These are phyloP conservation scores for Heliothis virescens DNA, from an alignment of 1,140 invertebrate genomes.

Conservation along the genomic window DNA sequence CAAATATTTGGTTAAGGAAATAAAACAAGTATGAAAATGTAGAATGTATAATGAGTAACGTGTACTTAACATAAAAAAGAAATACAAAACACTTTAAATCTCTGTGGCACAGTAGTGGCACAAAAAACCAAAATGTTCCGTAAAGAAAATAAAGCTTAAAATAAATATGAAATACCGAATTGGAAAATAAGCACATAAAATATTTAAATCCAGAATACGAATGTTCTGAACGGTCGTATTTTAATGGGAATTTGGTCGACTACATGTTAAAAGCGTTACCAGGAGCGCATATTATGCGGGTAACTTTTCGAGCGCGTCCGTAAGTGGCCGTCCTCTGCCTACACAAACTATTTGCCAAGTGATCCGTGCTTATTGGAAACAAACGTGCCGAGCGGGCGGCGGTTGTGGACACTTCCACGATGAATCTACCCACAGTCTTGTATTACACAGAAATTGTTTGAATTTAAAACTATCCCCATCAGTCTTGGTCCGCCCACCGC, in stretches of 20 bases:
- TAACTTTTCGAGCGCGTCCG: slow-evolving; percentile 18
- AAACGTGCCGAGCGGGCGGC: slow-evolving; percentile 18
- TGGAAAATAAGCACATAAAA: no score
- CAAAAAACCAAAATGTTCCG: no score
- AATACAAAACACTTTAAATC: no score
- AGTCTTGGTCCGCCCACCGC: slow-evolving; percentile 22
- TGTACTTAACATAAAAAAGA: no score
- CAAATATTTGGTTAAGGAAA: no score
- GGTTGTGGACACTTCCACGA: slow-evolving; percentile 9
- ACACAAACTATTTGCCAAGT: slow-evolving; percentile 49
- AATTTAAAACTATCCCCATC: slow-evolving; percentile 37
- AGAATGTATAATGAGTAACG: no score
- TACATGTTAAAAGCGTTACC: not conserved
- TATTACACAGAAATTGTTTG: slow-evolving; percentile 21
- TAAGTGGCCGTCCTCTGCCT: slow-evolving; percentile 39
- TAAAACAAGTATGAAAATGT: no score
- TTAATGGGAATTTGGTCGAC: not conserved
- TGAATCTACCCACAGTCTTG: slow-evolving; percentile 9
- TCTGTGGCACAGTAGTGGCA: no score
- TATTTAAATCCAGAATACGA: not conserved
- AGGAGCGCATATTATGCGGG: slow-evolving; percentile 10
- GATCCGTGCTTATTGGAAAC: slow-evolving; percentile 46
- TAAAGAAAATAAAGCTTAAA: no score
- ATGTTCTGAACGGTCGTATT: not conserved
- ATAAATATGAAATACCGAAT: no score